phyloP scores from a whole-genome alignment of 2,888 invertebrate species.

The Liodrosophila aerea region DNA sequence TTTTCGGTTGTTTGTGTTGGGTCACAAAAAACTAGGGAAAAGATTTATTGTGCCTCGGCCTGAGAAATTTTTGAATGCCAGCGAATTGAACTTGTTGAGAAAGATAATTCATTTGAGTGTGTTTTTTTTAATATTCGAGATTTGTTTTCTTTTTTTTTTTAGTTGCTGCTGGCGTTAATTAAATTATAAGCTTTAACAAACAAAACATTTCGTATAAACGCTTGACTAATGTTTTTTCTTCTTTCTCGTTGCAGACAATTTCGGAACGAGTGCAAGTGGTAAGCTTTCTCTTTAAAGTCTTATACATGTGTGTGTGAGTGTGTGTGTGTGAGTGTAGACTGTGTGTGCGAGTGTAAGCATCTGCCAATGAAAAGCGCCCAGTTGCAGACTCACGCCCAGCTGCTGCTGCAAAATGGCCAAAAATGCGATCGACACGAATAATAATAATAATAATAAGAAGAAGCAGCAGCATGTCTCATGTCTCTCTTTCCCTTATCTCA shows the following conservation, averaged over 20 bases:
- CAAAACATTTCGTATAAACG: conserved; percentile 6
- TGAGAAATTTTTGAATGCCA: conserved; percentile 52
- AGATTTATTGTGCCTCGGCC: conserved; percentile 62
- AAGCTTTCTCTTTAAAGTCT: conserved; percentile 51
- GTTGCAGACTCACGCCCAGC: conserved; percentile 34
- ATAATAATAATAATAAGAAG: conserved; percentile 8
- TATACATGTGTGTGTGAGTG: not conserved
- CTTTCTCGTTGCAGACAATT: conserved; percentile 75
- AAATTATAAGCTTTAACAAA: conserved; percentile 33
- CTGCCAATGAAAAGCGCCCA: conserved; percentile 40
- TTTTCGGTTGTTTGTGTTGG: conserved; percentile 6
- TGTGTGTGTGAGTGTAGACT: not conserved
- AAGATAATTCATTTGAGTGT: conserved; percentile 47
- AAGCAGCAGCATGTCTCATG: conserved; percentile 22
- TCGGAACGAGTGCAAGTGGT: conserved; percentile 81
- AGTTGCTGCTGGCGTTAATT: conserved; percentile 44
- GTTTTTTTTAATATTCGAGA: conserved; percentile 21
- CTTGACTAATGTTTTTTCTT: conserved; percentile 34
- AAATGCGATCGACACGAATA: conserved; percentile 1
- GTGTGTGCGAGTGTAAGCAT: not conserved
- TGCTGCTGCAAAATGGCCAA: conserved; percentile 52
- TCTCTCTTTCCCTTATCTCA: not conserved
- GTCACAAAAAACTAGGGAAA: conserved; percentile 36
- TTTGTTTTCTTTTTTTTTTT: not conserved
- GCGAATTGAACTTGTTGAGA: conserved; percentile 52